These are phyloP conservation scores for Nannoperca australis DNA, from an alignment of 2,797 vertebrate genomes.

Conservation along the genomic window DNA sequence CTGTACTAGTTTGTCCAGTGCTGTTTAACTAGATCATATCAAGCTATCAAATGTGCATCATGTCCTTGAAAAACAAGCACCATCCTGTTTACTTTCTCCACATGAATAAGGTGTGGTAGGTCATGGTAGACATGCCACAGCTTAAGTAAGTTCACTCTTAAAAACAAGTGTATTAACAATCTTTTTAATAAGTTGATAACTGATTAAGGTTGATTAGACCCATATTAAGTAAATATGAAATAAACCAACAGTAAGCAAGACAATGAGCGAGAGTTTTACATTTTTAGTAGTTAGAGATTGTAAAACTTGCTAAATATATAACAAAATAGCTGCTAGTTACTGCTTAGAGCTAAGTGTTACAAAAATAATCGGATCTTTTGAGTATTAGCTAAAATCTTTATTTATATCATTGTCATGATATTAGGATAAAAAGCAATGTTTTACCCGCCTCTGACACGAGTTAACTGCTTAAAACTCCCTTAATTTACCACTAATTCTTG, in stretches of 20 bases:
- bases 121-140: background rate
- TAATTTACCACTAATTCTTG: background rate
- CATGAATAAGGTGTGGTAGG: background rate
- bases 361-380: background rate
- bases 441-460: too few relatives aligned
- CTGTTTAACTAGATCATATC: slow-evolving; percentile 18
- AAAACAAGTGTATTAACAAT: background rate
- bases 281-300: background rate
- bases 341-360: background rate
- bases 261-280: background rate
- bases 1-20: background rate
- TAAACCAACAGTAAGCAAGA: background rate
- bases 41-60: background rate
- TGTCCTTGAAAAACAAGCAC: background rate
- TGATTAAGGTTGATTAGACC: background rate
- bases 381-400: background rate
- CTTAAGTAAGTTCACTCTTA: background rate
- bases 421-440: background rate
- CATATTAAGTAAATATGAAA: background rate
- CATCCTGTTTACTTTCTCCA: slow-evolving; percentile 19
- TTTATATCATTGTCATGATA: too few relatives aligned
- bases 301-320: background rate
- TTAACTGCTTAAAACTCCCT: background rate
- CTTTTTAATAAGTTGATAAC: background rate
- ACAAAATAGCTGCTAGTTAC: background rate